Base-by-base conservation (phyloP, 1,140 invertebrate species). In the Drosophila busckii region DNA sequence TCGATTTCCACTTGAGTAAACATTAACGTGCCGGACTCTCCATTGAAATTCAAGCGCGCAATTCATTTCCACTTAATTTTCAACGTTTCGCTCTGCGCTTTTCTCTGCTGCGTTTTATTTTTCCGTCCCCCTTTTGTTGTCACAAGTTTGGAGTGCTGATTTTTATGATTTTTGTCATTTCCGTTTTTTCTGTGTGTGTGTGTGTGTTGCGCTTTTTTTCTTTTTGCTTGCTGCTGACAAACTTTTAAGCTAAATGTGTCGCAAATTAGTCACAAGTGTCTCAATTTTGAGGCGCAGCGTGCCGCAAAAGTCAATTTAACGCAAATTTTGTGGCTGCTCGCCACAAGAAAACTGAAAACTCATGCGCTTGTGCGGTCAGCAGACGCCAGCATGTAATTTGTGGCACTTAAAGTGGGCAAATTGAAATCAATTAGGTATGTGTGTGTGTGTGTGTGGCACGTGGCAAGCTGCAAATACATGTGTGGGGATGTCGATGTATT, bases 51-150 rank as follows among this genome's bases (percentile, higher is more conserved):
- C 75, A 82, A 82, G 75, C 75, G 75, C 69, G 75, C 75, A 82
- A 82, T 82, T 82, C 75, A 82, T 82, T 82, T 82, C 75, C 75
- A 82, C 75, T 82, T 82, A 82, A 82, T 82, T 82, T 82, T 82
- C 69, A 82, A 82, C 75, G 75, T 56, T 70, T 28, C 62, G 60
- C 46, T 38, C 38, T 45, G 17, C 29, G 53, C 37, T 40, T 40
- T 54, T 22, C 31, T 32, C 19, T 20, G n/a, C 13, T 49, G 19
- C 15, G 20, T 29, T 48, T 35, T 34, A 15, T 9, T 46, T 22
- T 13, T 46, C 16, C 16, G n/a, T 9, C 6, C 1, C 16, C 13
- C 3, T 8, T 16, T 34, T 8, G 12, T 40, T 32, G 35, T 15
- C 17, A 52, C 37, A 60, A 53, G 38, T 59, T 59, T 38, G 26